Conservation (phyloP, 2,113 vertebrate genomes). For the Saimiri boliviensis region DNA sequence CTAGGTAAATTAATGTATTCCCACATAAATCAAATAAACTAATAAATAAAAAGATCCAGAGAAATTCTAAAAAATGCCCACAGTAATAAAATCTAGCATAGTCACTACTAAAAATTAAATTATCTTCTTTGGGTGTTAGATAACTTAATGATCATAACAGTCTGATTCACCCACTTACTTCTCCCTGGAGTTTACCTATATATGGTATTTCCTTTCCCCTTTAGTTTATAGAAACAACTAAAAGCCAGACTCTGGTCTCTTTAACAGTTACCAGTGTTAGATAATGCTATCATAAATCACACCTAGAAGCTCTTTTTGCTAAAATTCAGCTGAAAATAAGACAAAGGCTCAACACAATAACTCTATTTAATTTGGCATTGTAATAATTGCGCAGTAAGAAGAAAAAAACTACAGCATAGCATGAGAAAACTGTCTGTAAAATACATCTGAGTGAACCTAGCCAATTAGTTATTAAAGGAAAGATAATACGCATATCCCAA, state of each 20-base stretch:
- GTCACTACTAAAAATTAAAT: background rate
- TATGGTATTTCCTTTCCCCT: background rate
- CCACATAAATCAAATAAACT: background rate
- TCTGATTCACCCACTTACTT: background rate
- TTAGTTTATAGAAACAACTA: background rate
- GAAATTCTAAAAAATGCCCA: background rate
- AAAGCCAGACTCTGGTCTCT: background rate
- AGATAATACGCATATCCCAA: background rate
- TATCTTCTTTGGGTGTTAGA: background rate
- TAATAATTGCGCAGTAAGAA: background rate
- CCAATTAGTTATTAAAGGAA: background rate
- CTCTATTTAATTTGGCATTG: background rate
- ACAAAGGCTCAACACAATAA: background rate
- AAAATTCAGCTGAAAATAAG: constrained; percentile 29
- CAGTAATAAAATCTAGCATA: background rate
- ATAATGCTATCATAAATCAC: background rate
- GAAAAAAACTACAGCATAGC: background rate
- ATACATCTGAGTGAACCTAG: background rate
- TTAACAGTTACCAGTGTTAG: background rate
- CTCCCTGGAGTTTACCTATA: background rate
- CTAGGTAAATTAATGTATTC: background rate
- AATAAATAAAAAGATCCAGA: background rate
- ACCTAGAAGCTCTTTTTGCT: background rate
- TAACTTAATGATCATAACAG: background rate
- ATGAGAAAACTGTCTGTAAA: background rate